Evolutionary conservation across 2,888 invertebrate genomes (phyloP).

Genomic region (Malthinus flaveolus): DNA sequence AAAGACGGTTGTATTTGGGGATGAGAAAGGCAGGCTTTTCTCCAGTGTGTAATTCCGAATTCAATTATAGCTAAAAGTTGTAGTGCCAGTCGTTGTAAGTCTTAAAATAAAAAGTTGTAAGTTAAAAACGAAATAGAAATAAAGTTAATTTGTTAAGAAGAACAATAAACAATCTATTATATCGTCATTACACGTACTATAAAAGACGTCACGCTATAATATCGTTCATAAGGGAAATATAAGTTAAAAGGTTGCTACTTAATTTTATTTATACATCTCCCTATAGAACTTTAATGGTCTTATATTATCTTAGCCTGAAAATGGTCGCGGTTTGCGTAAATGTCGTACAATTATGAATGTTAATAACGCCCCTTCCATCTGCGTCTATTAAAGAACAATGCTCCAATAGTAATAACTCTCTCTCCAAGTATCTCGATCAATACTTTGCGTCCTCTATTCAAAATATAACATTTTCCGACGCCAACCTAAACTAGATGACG

Average conservation of each 20-base stretch:
- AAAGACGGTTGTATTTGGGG: no score
- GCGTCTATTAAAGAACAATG: conserved; percentile 13
- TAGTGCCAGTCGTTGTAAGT: no score
- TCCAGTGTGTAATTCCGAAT: no score
- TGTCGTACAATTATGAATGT: conserved; percentile 21
- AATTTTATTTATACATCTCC: conserved; percentile 11
- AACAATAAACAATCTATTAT: no score
- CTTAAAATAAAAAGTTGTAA: no score
- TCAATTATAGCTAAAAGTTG: no score
- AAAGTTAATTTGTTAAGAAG: no score
- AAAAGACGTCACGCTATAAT: conserved; percentile 14
- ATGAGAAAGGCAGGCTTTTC: no score
- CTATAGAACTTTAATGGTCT: conserved; percentile 18
- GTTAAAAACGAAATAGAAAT: no score
- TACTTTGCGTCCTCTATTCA: not conserved
- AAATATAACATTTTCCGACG: not conserved
- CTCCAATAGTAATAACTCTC: not conserved
- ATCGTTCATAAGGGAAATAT: conserved; percentile 8
- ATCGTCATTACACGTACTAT: not conserved
- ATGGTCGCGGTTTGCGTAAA: conserved; percentile 21
- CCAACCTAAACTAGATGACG: not conserved
- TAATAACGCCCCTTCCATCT: conserved; percentile 16
- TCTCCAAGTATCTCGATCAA: no score
- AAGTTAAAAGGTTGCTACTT: conserved; percentile 21
- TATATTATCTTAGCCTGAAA: conserved; percentile 16